Conservation (phyloP, 1,140 invertebrate species). For the Heliconius eleuchia region DNA sequence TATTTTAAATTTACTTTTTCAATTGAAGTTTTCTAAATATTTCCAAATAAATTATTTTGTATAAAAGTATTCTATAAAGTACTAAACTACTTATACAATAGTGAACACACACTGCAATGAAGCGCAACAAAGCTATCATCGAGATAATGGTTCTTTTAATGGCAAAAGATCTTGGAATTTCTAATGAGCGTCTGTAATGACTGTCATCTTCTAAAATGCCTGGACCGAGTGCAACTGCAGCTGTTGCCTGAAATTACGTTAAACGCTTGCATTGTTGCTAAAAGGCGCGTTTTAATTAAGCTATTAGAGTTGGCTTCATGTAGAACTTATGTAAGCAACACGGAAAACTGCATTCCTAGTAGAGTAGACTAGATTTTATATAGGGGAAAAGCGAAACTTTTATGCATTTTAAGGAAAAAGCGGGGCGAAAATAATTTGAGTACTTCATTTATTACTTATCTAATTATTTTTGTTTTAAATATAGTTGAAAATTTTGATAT, state of each 20-base stretch:
- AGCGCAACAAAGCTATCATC: conserved; percentile 7
- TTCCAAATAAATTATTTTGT: no score
- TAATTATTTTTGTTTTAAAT: no score
- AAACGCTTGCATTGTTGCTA: conserved; percentile 19
- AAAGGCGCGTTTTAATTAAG: conserved; percentile 18
- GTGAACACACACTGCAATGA: neutral
- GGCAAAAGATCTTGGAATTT: conserved; percentile 13
- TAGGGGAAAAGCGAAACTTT: no score
- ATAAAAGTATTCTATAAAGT: neutral
- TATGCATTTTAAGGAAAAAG: no score
- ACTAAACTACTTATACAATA: neutral
- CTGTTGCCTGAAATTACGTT: conserved; percentile 14
- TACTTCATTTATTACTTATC: no score
- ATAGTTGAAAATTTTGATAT: no score
- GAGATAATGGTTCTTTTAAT: conserved; percentile 23
- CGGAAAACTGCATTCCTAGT: neutral
- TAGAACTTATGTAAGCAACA: neutral
- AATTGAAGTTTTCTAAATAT: no score
- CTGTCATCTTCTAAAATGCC: conserved; percentile 23
- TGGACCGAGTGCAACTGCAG: conserved; percentile 24
- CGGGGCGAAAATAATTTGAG: no score
- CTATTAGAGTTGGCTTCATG: neutral
- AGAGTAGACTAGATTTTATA: no score
- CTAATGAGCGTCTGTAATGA: conserved; percentile 26
- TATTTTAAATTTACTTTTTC: no score